Evolutionary conservation across 2,888 invertebrate species (phyloP).

Genomic region (Agrotis segetum): DNA sequence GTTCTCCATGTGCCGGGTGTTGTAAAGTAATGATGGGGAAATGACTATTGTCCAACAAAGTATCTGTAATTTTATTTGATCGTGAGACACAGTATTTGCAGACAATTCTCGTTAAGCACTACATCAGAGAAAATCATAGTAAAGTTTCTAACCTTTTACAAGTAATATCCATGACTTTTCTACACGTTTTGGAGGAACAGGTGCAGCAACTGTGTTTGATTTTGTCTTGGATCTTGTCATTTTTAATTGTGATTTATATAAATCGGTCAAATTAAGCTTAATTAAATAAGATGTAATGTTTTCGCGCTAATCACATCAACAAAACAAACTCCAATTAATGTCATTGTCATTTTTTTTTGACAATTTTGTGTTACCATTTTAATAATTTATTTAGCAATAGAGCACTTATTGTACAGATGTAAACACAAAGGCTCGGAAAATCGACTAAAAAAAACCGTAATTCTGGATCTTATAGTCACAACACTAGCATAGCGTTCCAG

Average conservation of each 20-base stretch:
- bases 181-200: conserved; percentile 85
- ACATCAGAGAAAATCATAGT: not conserved
- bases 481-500: conserved; percentile 14
- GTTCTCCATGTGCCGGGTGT: conserved; percentile 92
- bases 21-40: conserved; percentile 92
- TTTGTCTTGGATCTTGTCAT: conserved; percentile 91
- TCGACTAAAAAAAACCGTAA: conserved; percentile 30
- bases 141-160: conserved; percentile 89
- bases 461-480: not conserved
- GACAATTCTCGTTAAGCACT: fast-evolving
- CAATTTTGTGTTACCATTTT: conserved; percentile 5
- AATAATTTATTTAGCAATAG: too few relatives aligned
- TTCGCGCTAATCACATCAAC: conserved; percentile 13
- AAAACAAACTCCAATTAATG: not conserved
- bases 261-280: too few relatives aligned
- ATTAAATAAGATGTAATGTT: not conserved
- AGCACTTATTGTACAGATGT: too few relatives aligned
- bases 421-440: too few relatives aligned
- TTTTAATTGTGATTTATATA: conserved; percentile 51
- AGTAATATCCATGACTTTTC: conserved; percentile 93
- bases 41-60: conserved; percentile 78
- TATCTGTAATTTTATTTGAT: conserved; percentile 75
- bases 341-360: not conserved
- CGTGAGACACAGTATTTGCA: not conserved
- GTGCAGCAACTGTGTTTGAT: conserved; percentile 88